A percentile compares a stretch with the other conserved stretches of the same genome.
Evolutionary conservation across 92 coral and sea anemone species (phyloP).

Genomic region (Umimayanthus kanabou): DNA sequence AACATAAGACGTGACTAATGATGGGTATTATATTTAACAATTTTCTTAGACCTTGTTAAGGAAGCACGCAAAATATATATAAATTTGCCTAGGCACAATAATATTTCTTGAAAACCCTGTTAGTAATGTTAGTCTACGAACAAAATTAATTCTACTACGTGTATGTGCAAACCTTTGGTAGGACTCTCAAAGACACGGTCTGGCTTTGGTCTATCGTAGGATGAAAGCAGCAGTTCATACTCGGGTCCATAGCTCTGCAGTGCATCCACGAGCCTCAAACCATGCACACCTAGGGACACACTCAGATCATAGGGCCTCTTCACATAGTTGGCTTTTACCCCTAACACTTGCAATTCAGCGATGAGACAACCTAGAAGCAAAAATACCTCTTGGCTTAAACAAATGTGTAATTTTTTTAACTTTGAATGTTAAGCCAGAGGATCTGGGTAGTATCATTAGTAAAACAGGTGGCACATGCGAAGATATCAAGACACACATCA

Average conservation of each 20-base stretch:
- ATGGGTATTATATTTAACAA: too few relatives aligned
- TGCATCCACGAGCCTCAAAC: conserved; percentile 87
- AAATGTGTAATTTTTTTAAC: background rate
- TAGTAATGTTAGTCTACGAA: background rate
- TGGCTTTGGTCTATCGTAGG: conserved; percentile 59
- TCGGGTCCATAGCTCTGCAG: conserved; percentile 93
- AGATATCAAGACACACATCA: too few relatives aligned
- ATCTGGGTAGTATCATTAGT: too few relatives aligned
- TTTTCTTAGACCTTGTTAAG: background rate
- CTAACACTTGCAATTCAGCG: conserved; percentile 90
- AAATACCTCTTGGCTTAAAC: background rate
- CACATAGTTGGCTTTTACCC: conserved; percentile 81
- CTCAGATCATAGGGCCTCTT: conserved; percentile 89
- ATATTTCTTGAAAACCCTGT: background rate
- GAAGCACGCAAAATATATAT: background rate
- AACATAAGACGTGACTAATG: too few relatives aligned
- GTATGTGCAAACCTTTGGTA: conserved; percentile 10
- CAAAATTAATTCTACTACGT: background rate
- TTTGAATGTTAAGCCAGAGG: background rate
- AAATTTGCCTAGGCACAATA: background rate
- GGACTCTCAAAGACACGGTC: conserved; percentile 1
- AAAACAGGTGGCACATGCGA: too few relatives aligned
- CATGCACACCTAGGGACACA: conserved; percentile 83
- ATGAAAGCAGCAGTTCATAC: conserved; percentile 87
- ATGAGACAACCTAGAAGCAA: conserved; percentile 77